Evolutionary conservation across 2,888 invertebrate genomes (phyloP), one percentile per base, ranked within the genome.

Genomic region (Odontomyia ornata): DNA sequence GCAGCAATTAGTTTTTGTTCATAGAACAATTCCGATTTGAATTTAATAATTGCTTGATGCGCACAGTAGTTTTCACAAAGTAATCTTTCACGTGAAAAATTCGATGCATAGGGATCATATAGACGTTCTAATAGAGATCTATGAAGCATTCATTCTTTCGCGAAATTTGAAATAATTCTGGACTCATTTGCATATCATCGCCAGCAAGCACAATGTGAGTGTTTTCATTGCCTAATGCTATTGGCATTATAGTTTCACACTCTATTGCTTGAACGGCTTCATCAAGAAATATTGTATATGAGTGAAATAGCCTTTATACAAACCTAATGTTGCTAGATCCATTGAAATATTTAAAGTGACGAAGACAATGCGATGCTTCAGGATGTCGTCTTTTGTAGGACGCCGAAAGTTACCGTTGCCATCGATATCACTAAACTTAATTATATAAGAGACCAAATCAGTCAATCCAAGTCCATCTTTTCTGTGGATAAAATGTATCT

Each of bases 241-340:
- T 83, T 0, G 95, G 94, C 86, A 93, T 93, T 15, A 95, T 90
- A 0, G 93, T 93, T 85, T 95, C 95, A 86, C 93, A 93, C 85
- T 95, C 95, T 88, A 95, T 91, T 0, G 94, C 94, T 84, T 95
- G 95, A 0, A 95, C 95, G 0, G 95, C 95, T 88, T 95, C 95
- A 84, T 95, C 95, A 71, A 95, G 88, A 77, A 95, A 89, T n/a
- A n/a, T n/a, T n/a, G n/a, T 79, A 95, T 93, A 85, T 95, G 95
- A 0, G 93, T 93, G 83, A 95, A 85, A 69, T 85, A 85, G 82
- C 92, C 93, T 85, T 90, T 89, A 4, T 90, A 90, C 56, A 93
- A 95, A 86, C n/a, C n/a, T n/a, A n/a, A n/a, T n/a, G n/a, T n/a
- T n/a, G n/a, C n/a, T n/a, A n/a, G n/a, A n/a, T n/a, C n/a, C n/a